These are phyloP conservation scores for Zalophus californianus DNA, from an alignment of 2,797 vertebrate species.

Conservation along the genomic window DNA sequence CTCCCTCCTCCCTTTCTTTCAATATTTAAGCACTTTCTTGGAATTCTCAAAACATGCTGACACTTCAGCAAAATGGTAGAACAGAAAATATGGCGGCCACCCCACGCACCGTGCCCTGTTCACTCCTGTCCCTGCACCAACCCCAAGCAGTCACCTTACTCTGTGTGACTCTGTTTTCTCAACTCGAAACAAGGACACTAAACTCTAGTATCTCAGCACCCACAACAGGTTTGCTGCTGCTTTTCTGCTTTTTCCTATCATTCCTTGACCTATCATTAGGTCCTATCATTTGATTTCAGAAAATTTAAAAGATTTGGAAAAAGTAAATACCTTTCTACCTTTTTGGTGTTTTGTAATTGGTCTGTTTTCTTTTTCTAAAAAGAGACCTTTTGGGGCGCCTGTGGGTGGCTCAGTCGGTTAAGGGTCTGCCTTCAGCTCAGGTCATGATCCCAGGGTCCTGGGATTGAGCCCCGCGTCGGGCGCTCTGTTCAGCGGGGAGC, in stretches of 20 bases:
- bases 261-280: not conserved
- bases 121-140: rapidly evolving
- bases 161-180: not conserved
- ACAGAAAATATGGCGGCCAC: not conserved
- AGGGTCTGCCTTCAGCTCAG: too few species aligned
- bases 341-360: not conserved
- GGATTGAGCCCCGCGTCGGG: too few species aligned
- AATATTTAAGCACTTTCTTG: not conserved
- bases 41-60: not conserved
- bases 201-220: not conserved
- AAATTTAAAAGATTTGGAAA: not conserved
- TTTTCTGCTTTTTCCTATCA: not conserved
- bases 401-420: not conserved
- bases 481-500: too few species aligned
- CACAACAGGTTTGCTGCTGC: not conserved
- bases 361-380: slow-evolving; percentile 32
- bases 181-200: not conserved
- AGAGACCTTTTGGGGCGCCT: not conserved
- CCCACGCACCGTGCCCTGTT: rapidly evolving
- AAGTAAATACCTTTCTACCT: not conserved
- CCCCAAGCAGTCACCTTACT: not conserved
- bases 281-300: not conserved
- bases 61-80: not conserved
- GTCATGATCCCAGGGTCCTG: too few species aligned
- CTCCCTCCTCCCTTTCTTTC: not conserved